Evolutionary conservation across 1,140 invertebrate genomes (phyloP), one percentile per base, ranked within the genome.

Genomic region (Drosophila pallidifrons): DNA sequence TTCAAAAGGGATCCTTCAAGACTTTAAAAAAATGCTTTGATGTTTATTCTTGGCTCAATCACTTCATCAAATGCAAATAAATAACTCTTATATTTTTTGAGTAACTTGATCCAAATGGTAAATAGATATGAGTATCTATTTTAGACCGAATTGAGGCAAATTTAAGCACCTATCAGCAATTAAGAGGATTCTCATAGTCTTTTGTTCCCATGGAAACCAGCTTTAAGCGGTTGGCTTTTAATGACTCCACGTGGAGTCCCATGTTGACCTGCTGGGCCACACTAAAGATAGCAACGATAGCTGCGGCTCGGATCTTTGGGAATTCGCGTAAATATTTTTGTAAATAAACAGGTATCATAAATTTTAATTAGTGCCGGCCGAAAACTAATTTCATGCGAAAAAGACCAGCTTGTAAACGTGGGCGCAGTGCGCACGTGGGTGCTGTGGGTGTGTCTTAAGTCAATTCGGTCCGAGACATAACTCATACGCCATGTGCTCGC

Each of bases 311-410:
- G 16, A 76, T 76, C 82, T 70, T 68, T 72, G 64, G 64, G 60
- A 66, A 77, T 66, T 61, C 52, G 68, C 63, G 72, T 47, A 68
- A 70, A 76, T 88, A 77, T 79, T 82, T 82, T 79, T 83, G 80
- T 77, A 78, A 88, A 79, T 64, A 82, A 91, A 77, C 83, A 82
- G 85, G 81, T 89, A 82, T 91, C 85, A 85, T 91, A 89, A 91
- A 91, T 91, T 91, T 91, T 91, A 91, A 91, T 77, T 94, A 98
- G 96, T 59, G 54, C 54, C 68, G 67, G 67, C 80, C 85, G 69
- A 83, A 87, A 97, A 91, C 95, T 95, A 58, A 97, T 97, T 77
- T 94, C 95, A 78, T 74, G 59, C 73, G 67, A 85, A 90, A 81
- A 88, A 54, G 28, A 54, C 45, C 47, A 52, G 63, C 66, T 61